Base-by-base conservation (phyloP, 2,113 vertebrate genomes). In the Lycocorax pyrrhopterus region DNA sequence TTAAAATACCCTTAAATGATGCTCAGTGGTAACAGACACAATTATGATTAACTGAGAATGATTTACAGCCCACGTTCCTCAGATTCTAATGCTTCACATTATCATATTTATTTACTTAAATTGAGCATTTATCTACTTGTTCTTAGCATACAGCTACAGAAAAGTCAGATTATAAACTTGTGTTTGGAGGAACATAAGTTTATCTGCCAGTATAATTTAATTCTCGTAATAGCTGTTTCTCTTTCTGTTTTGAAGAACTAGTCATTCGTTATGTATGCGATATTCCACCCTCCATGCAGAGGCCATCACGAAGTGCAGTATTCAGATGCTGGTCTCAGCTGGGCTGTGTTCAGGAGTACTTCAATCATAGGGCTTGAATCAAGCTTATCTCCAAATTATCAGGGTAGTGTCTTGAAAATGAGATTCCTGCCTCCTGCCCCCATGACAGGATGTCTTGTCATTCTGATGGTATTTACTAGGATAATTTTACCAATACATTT, bases 21-120 rank as follows among this genome's bases (percentile, higher is more conserved):
- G 49, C 29, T 93, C 21, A 93, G 35, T 44, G 19, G 43, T 84
- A 87, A 89, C 68, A 93, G 83, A 78, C 41, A 75, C 81, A 68
- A 81, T 89, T 86, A 92, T 43, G 41, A 93, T 84, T 90, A 94
- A 81, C 55, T 71, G 59, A 88, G 76, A 78, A 41, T 72, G 27
- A 88, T 93, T 91, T 86, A 84, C 22, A 0, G 1, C 33, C 60
- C 43, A 84, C 59, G 52, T 49, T 80, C 25, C 25, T 88, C 59
- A 71, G 43, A 88, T 74, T 76, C 51, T 83, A 72, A 88, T 94
- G 63, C n/a, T 69, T 80, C 80, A 89, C 35, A 69, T 91, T 91
- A 85, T 67, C 82, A 71, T 67, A 77, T 80, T 88, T 93, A 86
- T 93, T 93, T 96, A 94, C 47, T 84, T 83, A 91, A 90, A 89